Percentiles rank a stretch among this genome's conserved stretches.
These are phyloP conservation scores for Vicugna pacos DNA, from an alignment of 2,113 vertebrate species.

Conservation along the genomic window DNA sequence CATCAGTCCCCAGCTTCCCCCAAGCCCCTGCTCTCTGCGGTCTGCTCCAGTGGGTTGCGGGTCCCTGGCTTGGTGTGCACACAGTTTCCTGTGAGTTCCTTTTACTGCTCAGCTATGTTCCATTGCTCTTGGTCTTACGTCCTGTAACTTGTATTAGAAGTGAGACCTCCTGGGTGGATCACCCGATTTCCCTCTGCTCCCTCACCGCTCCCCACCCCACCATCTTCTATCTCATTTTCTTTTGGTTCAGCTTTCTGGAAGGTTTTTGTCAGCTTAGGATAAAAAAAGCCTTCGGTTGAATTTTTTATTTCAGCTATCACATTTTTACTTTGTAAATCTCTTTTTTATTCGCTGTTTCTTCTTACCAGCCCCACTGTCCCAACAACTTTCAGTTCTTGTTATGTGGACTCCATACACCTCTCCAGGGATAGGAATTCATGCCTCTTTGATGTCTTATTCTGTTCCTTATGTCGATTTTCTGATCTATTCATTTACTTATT, in stretches of 20 bases:
- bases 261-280: constrained; percentile 16
- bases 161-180: background rate
- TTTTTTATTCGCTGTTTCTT: background rate
- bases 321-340: background rate
- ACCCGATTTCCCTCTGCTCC: too few relatives aligned
- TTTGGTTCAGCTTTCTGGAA: constrained; percentile 14
- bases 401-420: background rate
- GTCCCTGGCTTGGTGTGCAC: background rate
- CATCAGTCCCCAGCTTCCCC: background rate
- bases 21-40: rapidly evolving
- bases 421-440: background rate
- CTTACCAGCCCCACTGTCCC: background rate
- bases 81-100: rapidly evolving
- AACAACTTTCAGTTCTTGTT: background rate
- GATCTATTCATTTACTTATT: constrained; percentile 48
- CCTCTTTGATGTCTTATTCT: constrained; percentile 13
- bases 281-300: constrained; percentile 25
- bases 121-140: background rate
- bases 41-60: background rate
- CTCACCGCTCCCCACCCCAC: background rate
- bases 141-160: background rate
- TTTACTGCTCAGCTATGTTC: background rate
- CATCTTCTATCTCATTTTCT: constrained; percentile 27
- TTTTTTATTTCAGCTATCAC: background rate
- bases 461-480: background rate